Conservation (phyloP, 1,140 invertebrate species). For the Brachionus manjavacas region DNA sequence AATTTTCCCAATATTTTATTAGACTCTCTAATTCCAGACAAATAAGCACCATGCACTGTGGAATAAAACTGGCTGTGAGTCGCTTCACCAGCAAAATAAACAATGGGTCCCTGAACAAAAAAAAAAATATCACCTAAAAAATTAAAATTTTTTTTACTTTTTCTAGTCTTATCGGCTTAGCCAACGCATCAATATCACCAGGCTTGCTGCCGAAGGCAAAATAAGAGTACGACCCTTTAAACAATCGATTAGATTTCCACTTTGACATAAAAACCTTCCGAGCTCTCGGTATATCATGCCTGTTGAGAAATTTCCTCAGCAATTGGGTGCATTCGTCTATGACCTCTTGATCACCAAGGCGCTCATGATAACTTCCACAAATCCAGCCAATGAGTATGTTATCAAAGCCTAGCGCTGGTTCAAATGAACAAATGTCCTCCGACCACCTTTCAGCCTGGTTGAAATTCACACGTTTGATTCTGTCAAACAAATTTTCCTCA, state of each 20-base stretch:
- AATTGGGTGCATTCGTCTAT: constrained; percentile 1
- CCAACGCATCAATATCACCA: background rate
- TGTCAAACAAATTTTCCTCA: background rate
- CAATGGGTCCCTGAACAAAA: constrained; percentile 62
- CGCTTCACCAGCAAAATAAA: constrained; percentile 86
- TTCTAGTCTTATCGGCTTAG: background rate
- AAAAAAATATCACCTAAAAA: background rate
- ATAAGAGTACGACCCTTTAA: background rate
- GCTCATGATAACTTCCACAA: constrained; percentile 29
- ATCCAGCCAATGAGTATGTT: constrained; percentile 27
- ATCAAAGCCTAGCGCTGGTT: background rate
- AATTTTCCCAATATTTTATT: constrained; percentile 58
- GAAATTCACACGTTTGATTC: background rate
- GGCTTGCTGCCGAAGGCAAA: constrained; percentile 42
- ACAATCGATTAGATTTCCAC: background rate
- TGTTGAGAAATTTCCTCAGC: background rate
- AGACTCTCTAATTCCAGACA: constrained; percentile 78
- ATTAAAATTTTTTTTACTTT: background rate
- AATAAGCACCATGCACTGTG: constrained; percentile 84
- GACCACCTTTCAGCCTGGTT: background rate
- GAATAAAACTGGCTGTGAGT: constrained; percentile 88
- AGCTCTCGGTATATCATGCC: background rate
- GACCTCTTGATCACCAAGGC: background rate
- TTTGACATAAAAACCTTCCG: background rate
- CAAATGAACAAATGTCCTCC: constrained; percentile 26